Conservation (phyloP, 2,888 invertebrate species). For the Xestia rhomboidea region DNA sequence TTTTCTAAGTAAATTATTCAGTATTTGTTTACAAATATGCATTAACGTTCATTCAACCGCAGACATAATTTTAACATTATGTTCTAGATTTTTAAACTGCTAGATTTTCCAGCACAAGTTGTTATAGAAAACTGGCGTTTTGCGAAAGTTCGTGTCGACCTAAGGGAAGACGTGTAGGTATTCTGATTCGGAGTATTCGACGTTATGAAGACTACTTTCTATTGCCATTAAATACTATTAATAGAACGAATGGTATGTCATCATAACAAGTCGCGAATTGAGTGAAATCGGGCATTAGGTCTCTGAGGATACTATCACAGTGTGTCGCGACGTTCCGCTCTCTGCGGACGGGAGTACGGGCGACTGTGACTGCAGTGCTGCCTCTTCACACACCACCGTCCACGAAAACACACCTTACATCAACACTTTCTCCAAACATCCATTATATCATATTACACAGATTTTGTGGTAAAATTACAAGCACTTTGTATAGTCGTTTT, state of each 20-base stretch:
- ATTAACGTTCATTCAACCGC: neutral
- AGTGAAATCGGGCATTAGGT: conserved; percentile 54
- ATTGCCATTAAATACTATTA: neutral
- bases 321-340: conserved; percentile 67
- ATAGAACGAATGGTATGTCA: conserved; percentile 8
- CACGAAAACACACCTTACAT: conserved; percentile 68
- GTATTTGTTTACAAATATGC: conserved; percentile 17
- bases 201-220: neutral
- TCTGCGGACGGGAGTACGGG: conserved; percentile 67
- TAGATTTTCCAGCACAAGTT: neutral
- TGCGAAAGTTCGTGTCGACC: conserved; percentile 6
- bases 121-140: neutral
- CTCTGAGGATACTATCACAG: conserved; percentile 38
- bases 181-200: neutral
- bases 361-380: conserved; percentile 17
- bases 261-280: conserved; percentile 15
- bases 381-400: conserved; percentile 60
- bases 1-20: neutral
- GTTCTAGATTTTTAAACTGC: neutral
- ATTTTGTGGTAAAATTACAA: conserved; percentile 67
- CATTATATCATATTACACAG: conserved; percentile 70
- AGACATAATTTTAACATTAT: neutral
- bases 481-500: conserved; percentile 54
- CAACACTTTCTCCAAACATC: conserved; percentile 72
- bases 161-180: neutral